phyloP scores from a whole-genome alignment of 1,140 invertebrate genomes.

The Galleria mellonella region DNA sequence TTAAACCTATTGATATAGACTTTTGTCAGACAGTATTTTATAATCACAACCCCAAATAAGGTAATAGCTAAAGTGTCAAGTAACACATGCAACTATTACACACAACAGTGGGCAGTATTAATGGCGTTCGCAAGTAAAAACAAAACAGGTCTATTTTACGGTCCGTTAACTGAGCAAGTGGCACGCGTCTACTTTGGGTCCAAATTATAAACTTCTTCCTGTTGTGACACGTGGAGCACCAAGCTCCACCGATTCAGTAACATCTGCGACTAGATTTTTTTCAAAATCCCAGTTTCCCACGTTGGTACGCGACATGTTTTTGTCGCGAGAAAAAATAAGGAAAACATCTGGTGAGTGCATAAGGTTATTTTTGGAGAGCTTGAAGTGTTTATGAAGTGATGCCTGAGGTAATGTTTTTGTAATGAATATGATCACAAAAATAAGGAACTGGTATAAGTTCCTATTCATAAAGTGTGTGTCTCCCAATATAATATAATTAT shows the following conservation, averaged over 20 bases:
- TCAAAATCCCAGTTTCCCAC: constrained; percentile 47
- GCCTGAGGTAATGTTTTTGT: constrained; percentile 27
- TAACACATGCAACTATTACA: too few species aligned
- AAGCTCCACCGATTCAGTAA: constrained; percentile 37
- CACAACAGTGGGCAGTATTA: too few species aligned
- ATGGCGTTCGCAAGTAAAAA: too few species aligned
- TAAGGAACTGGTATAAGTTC: too few species aligned
- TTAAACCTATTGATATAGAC: too few species aligned
- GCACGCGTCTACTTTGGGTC: constrained; percentile 38
- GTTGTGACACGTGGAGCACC: constrained; percentile 51
- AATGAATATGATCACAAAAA: too few species aligned
- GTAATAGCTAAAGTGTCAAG: too few species aligned
- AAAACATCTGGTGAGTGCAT: constrained; percentile 56
- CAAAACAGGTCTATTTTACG: constrained; percentile 51
- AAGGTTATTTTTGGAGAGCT: constrained; percentile 44
- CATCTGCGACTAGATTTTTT: constrained; percentile 50
- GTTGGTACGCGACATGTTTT: constrained; percentile 54
- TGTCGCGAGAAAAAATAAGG: constrained; percentile 46
- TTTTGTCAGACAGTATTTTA: too few species aligned
- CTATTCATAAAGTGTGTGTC: too few species aligned
- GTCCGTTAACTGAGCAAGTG: constrained; percentile 56
- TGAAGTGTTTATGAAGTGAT: constrained; percentile 42
- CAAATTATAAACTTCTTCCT: constrained; percentile 51
- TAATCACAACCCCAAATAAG: too few species aligned
- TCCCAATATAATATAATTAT: too few species aligned